Base-by-base conservation (phyloP, 2,113 vertebrate genomes). In the Menidia beryllina region DNA sequence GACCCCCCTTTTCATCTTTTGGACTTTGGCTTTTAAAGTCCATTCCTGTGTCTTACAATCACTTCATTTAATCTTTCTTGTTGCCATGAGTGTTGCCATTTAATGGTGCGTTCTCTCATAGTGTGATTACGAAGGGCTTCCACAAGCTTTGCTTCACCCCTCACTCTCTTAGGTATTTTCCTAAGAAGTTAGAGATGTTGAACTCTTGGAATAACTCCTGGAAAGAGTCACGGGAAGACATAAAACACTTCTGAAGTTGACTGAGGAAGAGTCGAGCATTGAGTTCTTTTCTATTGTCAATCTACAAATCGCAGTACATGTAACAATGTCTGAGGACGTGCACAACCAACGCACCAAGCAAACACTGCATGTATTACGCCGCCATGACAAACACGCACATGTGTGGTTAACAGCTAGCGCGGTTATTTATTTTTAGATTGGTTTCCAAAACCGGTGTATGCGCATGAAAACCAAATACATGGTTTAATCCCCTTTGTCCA, bases 1-100 rank as follows among this genome's bases (percentile, higher is more conserved):
- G 74, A 87, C 81, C 83, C 50, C 54, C 50, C 23, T 21, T 6
- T 58, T 57, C 38, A 41, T 25, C 43, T 56, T 55, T 61, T 19
- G 25, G 50, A 15, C n/a, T 39, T 38, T 11, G 17, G 1, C 21
- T 60, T 69, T 49, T 60, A 39, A 45, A 26, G 9, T 38, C 47
- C 1, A 58, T 50, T 53, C 2, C 0, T 0, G 8, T 62, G 20
- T 55, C 0, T 49, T 61, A 21, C 30, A 52, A 20, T 1, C 12
- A 14, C 17, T 25, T 20, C 3, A 5, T 50, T 14, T 20, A 5
- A 53, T 24, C 25, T n/a, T n/a, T 7, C 12, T 36, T 55, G 4
- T 55, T 55, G 4, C 19, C 25, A 36, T 26, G 24, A 24, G 3
- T 25, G 12, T 12, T 2, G n/a, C 20, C 53, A 36, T 14, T 27